Base-by-base conservation (phyloP, 2,888 invertebrate species). In the Limnephilus auricula region DNA sequence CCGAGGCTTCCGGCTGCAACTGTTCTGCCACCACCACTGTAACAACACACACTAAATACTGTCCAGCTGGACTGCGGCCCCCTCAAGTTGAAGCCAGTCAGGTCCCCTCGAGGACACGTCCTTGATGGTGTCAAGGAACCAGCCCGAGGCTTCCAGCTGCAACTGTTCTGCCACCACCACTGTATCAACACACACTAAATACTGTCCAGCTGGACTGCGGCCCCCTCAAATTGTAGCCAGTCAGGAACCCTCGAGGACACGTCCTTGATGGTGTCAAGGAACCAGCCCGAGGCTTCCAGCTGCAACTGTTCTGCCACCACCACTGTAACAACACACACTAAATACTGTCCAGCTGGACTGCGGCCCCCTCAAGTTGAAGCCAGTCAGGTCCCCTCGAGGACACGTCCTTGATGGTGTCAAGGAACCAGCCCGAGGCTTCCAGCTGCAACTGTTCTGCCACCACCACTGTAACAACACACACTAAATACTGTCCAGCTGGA, bases 231-330 rank as follows among this genome's bases (percentile, higher is more conserved):
- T 10, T 92, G 93, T 0, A 95, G 13, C 30, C 79, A 34, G 30
- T 87, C 91, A 1, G 90, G 79, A 31, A 40, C 65, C 18, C 40
- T 89, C 2, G 80, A 18, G 82, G 91, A 85, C 12, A 90, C 40
- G 32, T 91, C 90, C 37, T 65, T 86, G 9, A 93, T 30, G 25
- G 92, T 89, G 50, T 93, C 92, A 10, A 78, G 78, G 79, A 92
- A 92, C 92, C 92, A 93, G 31, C 91, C 90, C 2, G 88, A 34
- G 13, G 85, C 92, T 0, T 94, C 95, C n/a, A n/a, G n/a, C n/a
- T n/a, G n/a, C n/a, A 93, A 78, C 0, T 94, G 94, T 91, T 96
- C 96, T 0, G 94, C 93, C 0, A 93, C 34, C 90, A 95, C 95
- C 84, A 96, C 93, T 0, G 65, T 13, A 45, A 45, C 13, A 45